phyloP scores from a whole-genome alignment of 2,888 invertebrate genomes.

The Dasysyrphus tricinctus region DNA sequence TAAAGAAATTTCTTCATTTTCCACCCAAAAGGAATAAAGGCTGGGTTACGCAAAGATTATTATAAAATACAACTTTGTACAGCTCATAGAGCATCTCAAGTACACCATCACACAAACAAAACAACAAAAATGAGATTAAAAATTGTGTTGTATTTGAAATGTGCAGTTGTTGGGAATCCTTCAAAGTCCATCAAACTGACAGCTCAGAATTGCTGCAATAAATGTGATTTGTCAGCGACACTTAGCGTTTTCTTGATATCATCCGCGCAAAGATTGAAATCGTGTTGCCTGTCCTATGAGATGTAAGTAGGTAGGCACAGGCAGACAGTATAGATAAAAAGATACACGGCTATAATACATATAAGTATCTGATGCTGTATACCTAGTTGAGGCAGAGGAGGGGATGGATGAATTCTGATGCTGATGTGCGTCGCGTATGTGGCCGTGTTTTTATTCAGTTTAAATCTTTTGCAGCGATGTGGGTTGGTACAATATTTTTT shows the following conservation, averaged over 20 bases:
- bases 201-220: constrained; percentile 74
- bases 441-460: constrained; percentile 58
- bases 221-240: constrained; percentile 76
- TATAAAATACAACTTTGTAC: constrained; percentile 15
- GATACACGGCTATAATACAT: constrained; percentile 46
- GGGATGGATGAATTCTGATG: constrained; percentile 10
- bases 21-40: constrained; percentile 48
- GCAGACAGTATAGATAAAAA: constrained; percentile 56
- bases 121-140: constrained; percentile 73
- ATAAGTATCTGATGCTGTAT: not conserved
- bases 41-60: constrained; percentile 68
- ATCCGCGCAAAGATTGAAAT: constrained; percentile 74
- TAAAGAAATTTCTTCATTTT: constrained; percentile 31
- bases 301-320: constrained; percentile 68
- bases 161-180: constrained; percentile 76
- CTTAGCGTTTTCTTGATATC: constrained; percentile 74
- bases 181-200: constrained; percentile 76
- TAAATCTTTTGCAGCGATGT: constrained; percentile 57
- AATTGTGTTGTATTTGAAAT: constrained; percentile 72
- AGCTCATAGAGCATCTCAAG: constrained; percentile 19
- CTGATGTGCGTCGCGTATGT: constrained; percentile 31
- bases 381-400: constrained; percentile 2
- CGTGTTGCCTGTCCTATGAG: constrained; percentile 69
- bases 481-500: constrained; percentile 55
- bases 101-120: constrained; percentile 6